phyloP scores from a whole-genome alignment of 1,140 invertebrate genomes.

The Pollicipes pollicipes region DNA sequence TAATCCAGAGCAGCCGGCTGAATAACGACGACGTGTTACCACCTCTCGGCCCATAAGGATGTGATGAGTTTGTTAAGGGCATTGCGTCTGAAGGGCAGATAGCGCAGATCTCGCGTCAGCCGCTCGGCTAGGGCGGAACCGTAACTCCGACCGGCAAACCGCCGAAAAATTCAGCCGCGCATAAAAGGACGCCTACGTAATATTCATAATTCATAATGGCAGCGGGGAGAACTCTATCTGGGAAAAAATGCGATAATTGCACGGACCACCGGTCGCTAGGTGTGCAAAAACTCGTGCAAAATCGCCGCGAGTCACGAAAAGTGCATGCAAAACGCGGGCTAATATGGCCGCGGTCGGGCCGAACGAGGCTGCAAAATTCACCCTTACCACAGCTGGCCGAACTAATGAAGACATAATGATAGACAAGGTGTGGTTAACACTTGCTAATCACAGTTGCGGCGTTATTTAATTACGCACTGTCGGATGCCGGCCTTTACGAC shows the following conservation, averaged over 20 bases:
- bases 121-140: neutral
- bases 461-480: constrained; percentile 1
- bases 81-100: too few species aligned
- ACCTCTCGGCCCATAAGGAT: too few species aligned
- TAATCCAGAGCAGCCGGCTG: neutral
- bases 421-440: constrained; percentile 1
- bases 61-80: neutral
- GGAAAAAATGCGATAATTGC: neutral
- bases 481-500: neutral
- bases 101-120: too few species aligned
- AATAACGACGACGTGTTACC: neutral
- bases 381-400: neutral
- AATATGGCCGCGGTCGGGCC: neutral
- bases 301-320: neutral
- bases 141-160: neutral
- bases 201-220: constrained; percentile 2
- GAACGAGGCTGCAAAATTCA: neutral
- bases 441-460: neutral
- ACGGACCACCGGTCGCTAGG: neutral
- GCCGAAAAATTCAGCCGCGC: neutral
- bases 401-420: constrained; percentile 2
- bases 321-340: neutral
- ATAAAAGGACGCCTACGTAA: neutral
- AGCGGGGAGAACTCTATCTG: neutral
- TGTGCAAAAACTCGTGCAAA: neutral